phyloP scores from a whole-genome alignment of 35 echinoderm and acorn worm species.

The Chiridota heheva region DNA sequence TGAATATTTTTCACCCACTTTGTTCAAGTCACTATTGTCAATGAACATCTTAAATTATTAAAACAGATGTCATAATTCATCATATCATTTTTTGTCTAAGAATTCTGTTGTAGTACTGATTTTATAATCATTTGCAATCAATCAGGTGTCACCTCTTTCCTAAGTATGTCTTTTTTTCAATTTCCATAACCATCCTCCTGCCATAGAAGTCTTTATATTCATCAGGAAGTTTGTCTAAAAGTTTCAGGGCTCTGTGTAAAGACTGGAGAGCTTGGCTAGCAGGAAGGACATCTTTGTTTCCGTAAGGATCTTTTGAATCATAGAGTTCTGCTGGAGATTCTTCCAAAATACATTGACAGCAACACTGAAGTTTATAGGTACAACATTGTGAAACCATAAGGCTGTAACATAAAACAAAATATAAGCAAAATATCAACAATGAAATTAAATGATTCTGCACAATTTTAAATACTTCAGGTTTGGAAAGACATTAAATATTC shows the following conservation, averaged over 20 bases:
- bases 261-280: constrained; percentile 87
- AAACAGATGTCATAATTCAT: no score
- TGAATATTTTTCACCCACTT: no score
- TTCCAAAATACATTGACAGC: constrained; percentile 97
- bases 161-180: constrained; percentile 63
- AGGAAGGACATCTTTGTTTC: constrained; percentile 89
- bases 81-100: no score
- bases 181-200: constrained; percentile 84
- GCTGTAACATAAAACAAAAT: constrained; percentile 51
- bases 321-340: constrained; percentile 69
- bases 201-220: constrained; percentile 98
- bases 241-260: constrained; percentile 71
- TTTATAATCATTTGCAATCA: no score
- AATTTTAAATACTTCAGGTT: no score
- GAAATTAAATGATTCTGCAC: no score
- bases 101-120: no score
- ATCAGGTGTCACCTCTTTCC: neutral
- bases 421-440: neutral
- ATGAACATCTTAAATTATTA: no score
- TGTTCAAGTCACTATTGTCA: no score
- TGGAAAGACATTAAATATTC: no score
- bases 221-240: constrained; percentile 75
- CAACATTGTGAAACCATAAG: constrained; percentile 98
- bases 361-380: constrained; percentile 78
- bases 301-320: constrained; percentile 90